Base-by-base conservation (phyloP, 2,113 vertebrate species). In the Bombycilla garrulus region DNA sequence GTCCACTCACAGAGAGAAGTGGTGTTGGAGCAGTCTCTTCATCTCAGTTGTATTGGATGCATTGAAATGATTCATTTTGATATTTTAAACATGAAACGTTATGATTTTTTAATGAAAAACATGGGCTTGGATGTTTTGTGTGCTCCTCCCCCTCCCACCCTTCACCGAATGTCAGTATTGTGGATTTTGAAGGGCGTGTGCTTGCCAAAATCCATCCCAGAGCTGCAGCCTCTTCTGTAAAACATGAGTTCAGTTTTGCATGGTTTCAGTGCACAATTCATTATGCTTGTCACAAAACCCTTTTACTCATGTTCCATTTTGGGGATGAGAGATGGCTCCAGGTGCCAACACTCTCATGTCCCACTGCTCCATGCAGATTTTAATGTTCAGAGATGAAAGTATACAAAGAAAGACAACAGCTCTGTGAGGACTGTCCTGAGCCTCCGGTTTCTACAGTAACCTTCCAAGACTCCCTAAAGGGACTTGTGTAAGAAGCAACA, bases 301-400 rank as follows among this genome's bases (percentile, higher is more conserved):
- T 81, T 72, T 73, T 16, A 35, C 21, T 40, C 33, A 3, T 1
- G 3, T 38, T 76, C 1, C 0, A 12, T 54, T 86, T 58, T 42
- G 69, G 44, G 36, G 28, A 29, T 71, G 56, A 86, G 57, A 90
- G 57, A 36, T 60, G 54, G 31, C 36, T 65, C 15, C 40, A 73
- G 82, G 77, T 65, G 53, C 69, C 28, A 12, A 79, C 36, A 36
- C 44, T 66, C 20, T 74, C 1, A 1, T 22, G 44, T 62, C 58
- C 22, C 0, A 0, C 45, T 58, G 54, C 31, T 67, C 48, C n/a
- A 12, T 0, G 0, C 1, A 1, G 35, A 81, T 36, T 21, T 1
- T 77, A 61, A 26, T 1, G 2, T 50, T 78, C 35, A 29, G 53
- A 48, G 47, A 28, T 24, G 0, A 14, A 62, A 71, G 33, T 26